Percentiles rank a stretch among this genome's conserved stretches.
Conservation (phyloP, 1,140 invertebrate species). For the Limonius californicus region DNA sequence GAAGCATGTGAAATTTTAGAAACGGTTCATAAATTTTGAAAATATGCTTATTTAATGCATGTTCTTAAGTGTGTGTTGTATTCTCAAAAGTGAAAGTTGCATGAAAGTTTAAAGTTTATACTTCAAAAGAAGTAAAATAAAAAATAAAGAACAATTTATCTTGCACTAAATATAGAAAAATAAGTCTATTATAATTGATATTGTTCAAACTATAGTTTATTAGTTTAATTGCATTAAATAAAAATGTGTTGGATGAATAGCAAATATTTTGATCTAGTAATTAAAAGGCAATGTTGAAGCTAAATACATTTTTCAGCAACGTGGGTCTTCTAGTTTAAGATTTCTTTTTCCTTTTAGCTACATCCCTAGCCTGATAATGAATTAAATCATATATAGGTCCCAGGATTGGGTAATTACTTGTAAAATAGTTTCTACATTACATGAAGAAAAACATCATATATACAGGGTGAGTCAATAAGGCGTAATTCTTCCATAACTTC, state of each 20-base stretch:
- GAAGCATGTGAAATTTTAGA: slow-evolving; percentile 12
- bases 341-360: too few species aligned
- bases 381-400: too few species aligned
- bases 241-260: background rate
- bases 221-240: background rate
- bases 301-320: too few species aligned
- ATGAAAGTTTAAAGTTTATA: background rate
- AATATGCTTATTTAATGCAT: background rate
- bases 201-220: background rate
- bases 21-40: background rate
- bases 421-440: too few species aligned
- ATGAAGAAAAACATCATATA: too few species aligned
- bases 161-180: background rate
- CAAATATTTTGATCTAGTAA: too few species aligned
- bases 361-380: too few species aligned
- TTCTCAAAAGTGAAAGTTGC: background rate
- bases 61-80: slow-evolving; percentile 11
- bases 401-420: too few species aligned
- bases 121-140: background rate
- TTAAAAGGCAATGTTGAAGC: too few species aligned
- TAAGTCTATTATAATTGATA: background rate
- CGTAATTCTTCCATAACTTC: too few species aligned
- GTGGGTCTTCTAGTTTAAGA: too few species aligned
- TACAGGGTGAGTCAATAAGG: too few species aligned
- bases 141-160: background rate